These are phyloP conservation scores for Agrochola macilenta DNA, from an alignment of 2,888 invertebrate species.

Conservation along the genomic window DNA sequence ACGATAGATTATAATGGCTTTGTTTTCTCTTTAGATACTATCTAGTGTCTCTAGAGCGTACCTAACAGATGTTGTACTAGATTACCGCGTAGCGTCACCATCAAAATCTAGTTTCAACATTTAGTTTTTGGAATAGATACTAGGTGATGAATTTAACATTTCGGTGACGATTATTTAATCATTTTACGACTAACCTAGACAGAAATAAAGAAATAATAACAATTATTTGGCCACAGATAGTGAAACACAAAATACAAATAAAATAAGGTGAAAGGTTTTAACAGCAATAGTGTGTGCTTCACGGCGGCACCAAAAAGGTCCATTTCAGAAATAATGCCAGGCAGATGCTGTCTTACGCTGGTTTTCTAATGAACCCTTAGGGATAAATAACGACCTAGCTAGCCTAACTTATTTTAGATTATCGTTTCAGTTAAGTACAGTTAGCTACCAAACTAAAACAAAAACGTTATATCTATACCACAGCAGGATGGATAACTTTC, in stretches of 20 bases:
- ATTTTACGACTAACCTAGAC: neutral
- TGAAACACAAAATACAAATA: neutral
- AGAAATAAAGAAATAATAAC: neutral
- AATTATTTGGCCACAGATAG: neutral
- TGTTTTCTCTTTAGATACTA: neutral
- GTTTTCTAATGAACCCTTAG: neutral
- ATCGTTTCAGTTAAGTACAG: no score
- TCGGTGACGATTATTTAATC: neutral
- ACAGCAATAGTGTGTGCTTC: neutral
- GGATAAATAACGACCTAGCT: neutral
- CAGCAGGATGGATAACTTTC: neutral
- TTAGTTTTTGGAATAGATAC: no score
- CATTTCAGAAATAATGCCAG: neutral
- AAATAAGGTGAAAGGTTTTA: neutral
- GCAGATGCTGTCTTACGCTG: neutral
- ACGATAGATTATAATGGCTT: neutral
- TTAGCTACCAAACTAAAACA: neutral
- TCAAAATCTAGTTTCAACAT: no score
- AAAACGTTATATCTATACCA: no score
- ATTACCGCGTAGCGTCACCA: neutral
- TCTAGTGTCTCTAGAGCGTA: neutral
- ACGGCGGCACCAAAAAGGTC: neutral
- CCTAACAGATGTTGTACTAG: neutral
- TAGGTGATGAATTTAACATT: neutral
- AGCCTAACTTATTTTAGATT: neutral